Conservation (phyloP, 1,140 invertebrate species). For the Ceratoteleas bidentatus region DNA sequence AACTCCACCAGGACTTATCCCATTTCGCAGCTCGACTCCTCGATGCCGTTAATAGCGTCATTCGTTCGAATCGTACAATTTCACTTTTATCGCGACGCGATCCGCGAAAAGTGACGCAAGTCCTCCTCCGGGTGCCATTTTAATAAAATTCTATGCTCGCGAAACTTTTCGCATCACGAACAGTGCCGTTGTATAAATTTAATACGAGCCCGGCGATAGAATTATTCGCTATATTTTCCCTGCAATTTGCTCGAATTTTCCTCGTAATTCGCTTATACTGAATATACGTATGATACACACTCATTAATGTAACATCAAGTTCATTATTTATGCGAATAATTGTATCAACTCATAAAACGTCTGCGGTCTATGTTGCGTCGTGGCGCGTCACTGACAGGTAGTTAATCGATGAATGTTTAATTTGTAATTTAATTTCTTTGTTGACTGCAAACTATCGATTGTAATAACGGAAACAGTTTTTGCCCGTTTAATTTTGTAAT, state of each 20-base stretch:
- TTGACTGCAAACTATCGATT: background rate
- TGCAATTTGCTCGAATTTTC: constrained; percentile 25
- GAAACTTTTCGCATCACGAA: constrained; percentile 36
- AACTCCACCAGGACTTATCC: background rate
- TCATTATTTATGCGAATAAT: constrained; percentile 40
- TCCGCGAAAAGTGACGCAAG: constrained; percentile 14
- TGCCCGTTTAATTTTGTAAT: no score
- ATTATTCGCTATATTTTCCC: constrained; percentile 22
- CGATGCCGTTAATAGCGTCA: no score
- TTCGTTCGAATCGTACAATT: constrained; percentile 8
- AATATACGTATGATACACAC: constrained; percentile 24
- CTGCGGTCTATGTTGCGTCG: constrained; percentile 23
- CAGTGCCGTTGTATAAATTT: constrained; percentile 34
- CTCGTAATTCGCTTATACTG: constrained; percentile 32
- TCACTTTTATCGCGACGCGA: constrained; percentile 9
- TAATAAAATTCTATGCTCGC: constrained; percentile 31
- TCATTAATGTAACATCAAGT: constrained; percentile 45
- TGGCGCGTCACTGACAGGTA: background rate
- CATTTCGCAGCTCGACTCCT: background rate
- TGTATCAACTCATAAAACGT: constrained; percentile 26
- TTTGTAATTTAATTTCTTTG: constrained; percentile 19
- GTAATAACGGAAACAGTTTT: no score
- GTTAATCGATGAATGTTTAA: constrained; percentile 24
- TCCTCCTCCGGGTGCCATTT: constrained; percentile 18
- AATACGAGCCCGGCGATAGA: constrained; percentile 16